phyloP scores from a whole-genome alignment of 2,888 invertebrate species.

The Oegoconia quadripuncta region DNA sequence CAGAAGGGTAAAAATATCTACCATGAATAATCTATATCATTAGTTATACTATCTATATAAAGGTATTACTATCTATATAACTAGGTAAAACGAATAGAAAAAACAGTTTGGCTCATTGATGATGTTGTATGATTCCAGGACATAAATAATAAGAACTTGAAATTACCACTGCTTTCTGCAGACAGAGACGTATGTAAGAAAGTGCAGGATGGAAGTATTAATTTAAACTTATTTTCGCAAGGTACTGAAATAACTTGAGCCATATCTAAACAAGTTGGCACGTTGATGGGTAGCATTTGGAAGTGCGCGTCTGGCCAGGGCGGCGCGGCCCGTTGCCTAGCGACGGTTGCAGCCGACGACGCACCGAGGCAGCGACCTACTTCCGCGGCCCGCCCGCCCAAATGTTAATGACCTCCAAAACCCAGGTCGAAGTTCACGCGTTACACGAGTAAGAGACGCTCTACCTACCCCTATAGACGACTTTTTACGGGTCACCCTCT shows the following conservation, averaged over 20 bases:
- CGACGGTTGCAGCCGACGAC: slow-evolving; percentile 54
- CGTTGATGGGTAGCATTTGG: slow-evolving; percentile 31
- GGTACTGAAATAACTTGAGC: slow-evolving; percentile 27
- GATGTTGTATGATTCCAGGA: no score
- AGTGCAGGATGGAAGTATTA: no score
- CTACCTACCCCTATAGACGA: slow-evolving; percentile 51
- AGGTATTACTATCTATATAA: no score
- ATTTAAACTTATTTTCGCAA: no score
- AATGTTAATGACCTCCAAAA: slow-evolving; percentile 80
- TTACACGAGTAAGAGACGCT: slow-evolving; percentile 66
- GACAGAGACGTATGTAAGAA: no score
- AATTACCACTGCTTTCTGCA: no score
- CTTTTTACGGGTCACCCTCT: slow-evolving; percentile 64
- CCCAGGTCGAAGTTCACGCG: slow-evolving; percentile 77
- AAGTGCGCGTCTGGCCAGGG: slow-evolving; percentile 23
- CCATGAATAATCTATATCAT: no score
- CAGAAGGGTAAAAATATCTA: no score
- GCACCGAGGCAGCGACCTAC: slow-evolving; percentile 59
- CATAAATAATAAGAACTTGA: no score
- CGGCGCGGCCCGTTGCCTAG: slow-evolving; percentile 50
- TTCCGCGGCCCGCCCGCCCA: slow-evolving; percentile 61
- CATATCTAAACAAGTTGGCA: slow-evolving; percentile 30
- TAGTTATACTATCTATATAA: no score
- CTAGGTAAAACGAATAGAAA: no score
- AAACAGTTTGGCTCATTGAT: no score